Conservation (phyloP, 2,888 invertebrate genomes). For the Lasioglossum morio region DNA sequence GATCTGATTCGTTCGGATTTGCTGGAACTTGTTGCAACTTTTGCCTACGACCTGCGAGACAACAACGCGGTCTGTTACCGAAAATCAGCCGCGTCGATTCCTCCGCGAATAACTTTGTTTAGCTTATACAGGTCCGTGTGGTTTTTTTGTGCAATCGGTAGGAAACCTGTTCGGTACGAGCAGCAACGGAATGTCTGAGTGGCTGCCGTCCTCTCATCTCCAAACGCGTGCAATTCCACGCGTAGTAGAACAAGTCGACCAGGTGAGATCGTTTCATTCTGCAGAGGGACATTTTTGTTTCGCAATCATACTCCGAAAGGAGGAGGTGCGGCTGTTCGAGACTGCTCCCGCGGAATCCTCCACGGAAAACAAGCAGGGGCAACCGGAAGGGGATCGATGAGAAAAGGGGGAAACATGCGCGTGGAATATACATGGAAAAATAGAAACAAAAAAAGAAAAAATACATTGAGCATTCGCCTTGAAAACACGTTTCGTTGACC, state of each 20-base stretch:
- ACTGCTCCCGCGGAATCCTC: constrained; percentile 10
- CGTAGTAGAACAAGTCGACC: constrained; percentile 59
- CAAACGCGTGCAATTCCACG: constrained; percentile 56
- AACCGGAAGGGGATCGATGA: not conserved
- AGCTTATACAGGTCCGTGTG: constrained; percentile 53
- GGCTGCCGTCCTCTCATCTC: constrained; percentile 68
- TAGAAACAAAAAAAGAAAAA: not conserved
- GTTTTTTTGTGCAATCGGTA: constrained; percentile 67
- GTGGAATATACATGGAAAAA: not conserved
- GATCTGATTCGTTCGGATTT: constrained; percentile 2
- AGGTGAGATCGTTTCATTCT: constrained; percentile 63
- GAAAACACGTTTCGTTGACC: not conserved
- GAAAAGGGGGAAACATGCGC: not conserved
- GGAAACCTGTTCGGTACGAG: constrained; percentile 70
- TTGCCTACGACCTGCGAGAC: not conserved
- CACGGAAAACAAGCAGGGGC: not conserved
- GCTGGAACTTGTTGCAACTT: not conserved
- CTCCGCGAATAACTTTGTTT: constrained; percentile 69
- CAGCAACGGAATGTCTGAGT: constrained; percentile 71
- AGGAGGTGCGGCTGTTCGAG: constrained; percentile 5
- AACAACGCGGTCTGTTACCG: not conserved
- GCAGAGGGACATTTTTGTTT: constrained; percentile 52
- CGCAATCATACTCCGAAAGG: constrained; percentile 3
- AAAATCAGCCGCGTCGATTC: constrained; percentile 54
- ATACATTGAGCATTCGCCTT: not conserved